phyloP scores from a whole-genome alignment of 2,113 vertebrate genomes.

The Thinocorus orbignyianus region DNA sequence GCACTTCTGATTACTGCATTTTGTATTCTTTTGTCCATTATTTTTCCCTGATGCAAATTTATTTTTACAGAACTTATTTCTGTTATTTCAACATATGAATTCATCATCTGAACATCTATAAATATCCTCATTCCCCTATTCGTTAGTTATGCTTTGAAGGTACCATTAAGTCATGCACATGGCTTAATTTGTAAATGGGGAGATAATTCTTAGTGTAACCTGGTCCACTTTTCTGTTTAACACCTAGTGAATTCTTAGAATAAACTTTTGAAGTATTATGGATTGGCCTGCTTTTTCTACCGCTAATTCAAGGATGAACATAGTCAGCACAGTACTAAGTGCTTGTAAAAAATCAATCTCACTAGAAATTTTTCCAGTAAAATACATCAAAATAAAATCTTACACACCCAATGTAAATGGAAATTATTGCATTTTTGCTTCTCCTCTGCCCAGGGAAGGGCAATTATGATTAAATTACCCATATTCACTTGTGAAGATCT shows the following conservation, averaged over 20 bases:
- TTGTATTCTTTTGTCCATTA: background rate
- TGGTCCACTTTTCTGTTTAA: background rate
- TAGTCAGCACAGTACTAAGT: background rate
- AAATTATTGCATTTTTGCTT: background rate
- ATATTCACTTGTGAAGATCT: background rate
- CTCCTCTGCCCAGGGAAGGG: background rate
- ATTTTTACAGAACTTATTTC: background rate
- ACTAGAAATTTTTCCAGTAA: background rate
- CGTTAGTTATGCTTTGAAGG: background rate
- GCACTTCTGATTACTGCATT: background rate
- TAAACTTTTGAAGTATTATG: background rate
- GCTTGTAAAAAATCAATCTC: background rate
- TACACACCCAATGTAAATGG: background rate
- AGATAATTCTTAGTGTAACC: background rate
- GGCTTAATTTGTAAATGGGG: background rate
- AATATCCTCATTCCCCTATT: background rate
- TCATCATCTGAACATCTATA: background rate
- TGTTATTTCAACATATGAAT: background rate
- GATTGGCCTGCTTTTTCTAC: background rate
- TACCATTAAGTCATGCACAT: background rate
- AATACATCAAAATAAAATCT: background rate
- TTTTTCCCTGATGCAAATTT: background rate
- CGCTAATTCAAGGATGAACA: background rate
- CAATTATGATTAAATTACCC: background rate
- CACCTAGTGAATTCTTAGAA: background rate